These are phyloP conservation scores for Brachionus sp. DNA, from an alignment of 1,140 invertebrate species.

Conservation along the genomic window DNA sequence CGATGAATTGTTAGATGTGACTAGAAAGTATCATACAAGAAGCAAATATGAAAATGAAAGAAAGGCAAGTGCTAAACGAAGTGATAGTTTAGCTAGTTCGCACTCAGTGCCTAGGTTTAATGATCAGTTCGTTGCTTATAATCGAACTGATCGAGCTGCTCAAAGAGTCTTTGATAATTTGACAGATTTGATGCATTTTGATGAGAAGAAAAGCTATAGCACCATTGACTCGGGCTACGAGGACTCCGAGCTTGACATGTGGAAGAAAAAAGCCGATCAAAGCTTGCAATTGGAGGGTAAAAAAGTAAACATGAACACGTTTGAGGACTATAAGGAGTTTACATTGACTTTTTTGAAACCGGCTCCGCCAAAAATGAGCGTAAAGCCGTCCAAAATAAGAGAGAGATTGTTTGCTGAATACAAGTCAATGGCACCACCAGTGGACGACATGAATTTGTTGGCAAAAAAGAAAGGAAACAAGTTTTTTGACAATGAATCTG, in stretches of 20 bases:
- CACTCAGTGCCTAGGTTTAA: neutral
- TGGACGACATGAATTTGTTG: neutral
- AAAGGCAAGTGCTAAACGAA: neutral
- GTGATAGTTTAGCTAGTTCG: neutral
- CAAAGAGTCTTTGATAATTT: neutral
- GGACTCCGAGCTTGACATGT: neutral
- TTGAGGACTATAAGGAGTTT: neutral
- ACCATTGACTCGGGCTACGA: neutral
- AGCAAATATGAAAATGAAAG: neutral
- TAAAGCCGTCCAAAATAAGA: conserved; percentile 53
- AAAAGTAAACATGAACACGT: neutral
- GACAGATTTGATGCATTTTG: neutral
- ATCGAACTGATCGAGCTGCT: neutral
- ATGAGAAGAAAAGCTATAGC: neutral
- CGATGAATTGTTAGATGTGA: conserved; percentile 4
- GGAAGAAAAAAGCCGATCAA: neutral
- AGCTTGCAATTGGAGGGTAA: neutral
- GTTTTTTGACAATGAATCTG: conserved; percentile 43
- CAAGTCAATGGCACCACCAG: conserved; percentile 47
- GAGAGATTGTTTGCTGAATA: conserved; percentile 56
- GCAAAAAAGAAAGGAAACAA: neutral
- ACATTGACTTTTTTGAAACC: conserved; percentile 55
- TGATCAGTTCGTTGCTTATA: neutral
- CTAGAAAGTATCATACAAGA: conserved; percentile 5
- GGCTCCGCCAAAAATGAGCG: conserved; percentile 58